Base-by-base conservation (phyloP, 2,888 invertebrate species). In the Philopedon plagiatum region DNA sequence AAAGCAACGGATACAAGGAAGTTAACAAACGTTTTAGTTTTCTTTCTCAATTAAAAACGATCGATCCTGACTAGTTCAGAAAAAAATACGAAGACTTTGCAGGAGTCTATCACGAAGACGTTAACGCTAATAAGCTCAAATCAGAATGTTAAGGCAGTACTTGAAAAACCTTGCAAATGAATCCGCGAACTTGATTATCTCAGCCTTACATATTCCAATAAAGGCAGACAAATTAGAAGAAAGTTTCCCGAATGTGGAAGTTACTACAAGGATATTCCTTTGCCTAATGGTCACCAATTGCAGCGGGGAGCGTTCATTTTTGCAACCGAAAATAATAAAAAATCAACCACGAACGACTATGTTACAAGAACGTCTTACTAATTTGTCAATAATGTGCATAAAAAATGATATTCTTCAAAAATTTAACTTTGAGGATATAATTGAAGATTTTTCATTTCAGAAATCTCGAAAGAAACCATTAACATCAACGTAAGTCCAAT, bases 231-330 rank as follows among this genome's bases (percentile, higher is more conserved):
- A 39, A 39, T 39, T 39, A 15, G 39, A 39, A 39, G 39, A 39
- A 39, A 39, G 2, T 13, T 39, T 39, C 7, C 39, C 39, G 2
- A 39, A 39, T 15, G 39, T 39, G 2, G 39, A 39, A 39, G 15
- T 39, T 13, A 7, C 39, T 39, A 39, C 39, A 13, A n/a, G n/a
- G n/a, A n/a, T n/a, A n/a, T n/a, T n/a, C n/a, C n/a, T n/a, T n/a
- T n/a, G n/a, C n/a, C n/a, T n/a, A n/a, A n/a, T n/a, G n/a, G n/a
- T n/a, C n/a, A n/a, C n/a, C n/a, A n/a, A n/a, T n/a, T n/a, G n/a
- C 49, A 46, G 49, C n/a, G 21, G 49, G 2, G 2, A 46, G 49
- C 19, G 49, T 5, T 46, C 49, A 46, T 46, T 51, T 51, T 51
- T 21, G 11, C 21, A 51, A 8, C 51, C 19, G 5, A 51, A 51